phyloP scores from a whole-genome alignment of 2,797 vertebrate species.

The Anolis apletophallus region DNA sequence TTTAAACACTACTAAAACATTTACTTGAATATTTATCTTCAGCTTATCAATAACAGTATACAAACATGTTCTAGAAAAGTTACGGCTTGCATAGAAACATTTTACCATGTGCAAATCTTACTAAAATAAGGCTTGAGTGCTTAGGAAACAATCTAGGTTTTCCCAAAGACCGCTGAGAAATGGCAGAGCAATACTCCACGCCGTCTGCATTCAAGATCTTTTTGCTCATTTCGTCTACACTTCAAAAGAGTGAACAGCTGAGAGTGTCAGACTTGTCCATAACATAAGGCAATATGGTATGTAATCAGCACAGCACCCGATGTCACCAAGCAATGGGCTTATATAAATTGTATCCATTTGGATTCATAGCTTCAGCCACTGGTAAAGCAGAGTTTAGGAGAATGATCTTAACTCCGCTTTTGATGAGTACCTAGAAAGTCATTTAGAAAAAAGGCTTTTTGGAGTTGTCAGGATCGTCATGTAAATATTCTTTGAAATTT shows the following conservation, averaged over 20 bases:
- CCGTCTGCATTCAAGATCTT: conserved; percentile 62
- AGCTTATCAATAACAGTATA: conserved; percentile 65
- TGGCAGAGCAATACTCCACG: conserved; percentile 56
- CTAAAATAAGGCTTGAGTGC: conserved; percentile 72
- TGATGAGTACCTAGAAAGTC: conserved; percentile 9
- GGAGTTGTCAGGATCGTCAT: conserved; percentile 14
- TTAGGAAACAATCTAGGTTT: conserved; percentile 52
- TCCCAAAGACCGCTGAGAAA: conserved; percentile 57
- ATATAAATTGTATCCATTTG: conserved; percentile 48
- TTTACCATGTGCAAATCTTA: conserved; percentile 75
- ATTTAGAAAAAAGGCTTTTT: conserved; percentile 25
- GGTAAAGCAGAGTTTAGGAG: conserved; percentile 13
- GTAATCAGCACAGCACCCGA: conserved; percentile 60
- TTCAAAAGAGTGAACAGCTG: conserved; percentile 63
- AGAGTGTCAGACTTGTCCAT: conserved; percentile 48
- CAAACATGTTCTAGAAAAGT: conserved; percentile 47
- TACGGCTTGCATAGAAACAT: conserved; percentile 72
- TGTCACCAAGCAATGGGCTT: conserved; percentile 51
- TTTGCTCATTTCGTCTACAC: conserved; percentile 54
- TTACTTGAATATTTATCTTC: conserved; percentile 35
- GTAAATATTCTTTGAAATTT: background rate
- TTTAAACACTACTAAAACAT: conserved; percentile 58
- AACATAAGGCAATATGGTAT: conserved; percentile 71
- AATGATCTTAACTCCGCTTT: background rate
- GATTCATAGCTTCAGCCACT: conserved; percentile 50